phyloP scores from a whole-genome alignment of 2,797 vertebrate species.

The Fundulus diaphanus region DNA sequence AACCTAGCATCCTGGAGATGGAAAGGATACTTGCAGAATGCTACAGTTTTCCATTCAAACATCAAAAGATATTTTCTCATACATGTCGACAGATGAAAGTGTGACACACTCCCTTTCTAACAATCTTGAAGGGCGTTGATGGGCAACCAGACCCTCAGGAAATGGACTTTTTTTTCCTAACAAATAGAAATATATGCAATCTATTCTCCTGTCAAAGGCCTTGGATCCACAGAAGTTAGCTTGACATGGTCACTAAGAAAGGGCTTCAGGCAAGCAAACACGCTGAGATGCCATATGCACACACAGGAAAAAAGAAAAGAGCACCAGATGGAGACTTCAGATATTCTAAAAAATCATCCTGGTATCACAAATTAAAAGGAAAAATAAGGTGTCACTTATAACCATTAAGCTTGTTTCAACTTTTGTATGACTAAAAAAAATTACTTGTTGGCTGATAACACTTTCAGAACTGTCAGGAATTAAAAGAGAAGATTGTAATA shows the following conservation, averaged over 20 bases:
- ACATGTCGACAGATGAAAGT: constrained; percentile 65
- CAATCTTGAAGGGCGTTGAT: constrained; percentile 64
- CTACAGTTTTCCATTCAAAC: constrained; percentile 53
- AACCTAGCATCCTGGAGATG: constrained; percentile 22
- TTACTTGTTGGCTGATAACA: neutral
- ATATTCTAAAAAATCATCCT: neutral
- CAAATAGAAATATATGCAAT: constrained; percentile 77
- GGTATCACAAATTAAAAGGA: constrained; percentile 9
- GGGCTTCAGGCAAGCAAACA: constrained; percentile 62
- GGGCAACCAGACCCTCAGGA: constrained; percentile 60
- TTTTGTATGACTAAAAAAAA: neutral
- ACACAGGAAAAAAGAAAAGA: constrained; percentile 23
- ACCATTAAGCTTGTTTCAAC: neutral
- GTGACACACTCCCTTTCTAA: constrained; percentile 55
- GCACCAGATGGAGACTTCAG: constrained; percentile 6
- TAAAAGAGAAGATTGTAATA: constrained; percentile 5
- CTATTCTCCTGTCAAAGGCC: constrained; percentile 75
- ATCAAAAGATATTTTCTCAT: constrained; percentile 67
- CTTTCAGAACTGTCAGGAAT: neutral
- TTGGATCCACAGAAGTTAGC: constrained; percentile 59
- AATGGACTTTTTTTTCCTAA: constrained; percentile 47
- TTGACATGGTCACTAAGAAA: constrained; percentile 71
- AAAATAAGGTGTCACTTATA: neutral
- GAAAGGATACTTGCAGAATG: constrained; percentile 38
- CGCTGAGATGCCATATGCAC: constrained; percentile 53